Percentiles rank a stretch among this genome's conserved stretches.
Evolutionary conservation across 2,888 invertebrate species (phyloP).

Genomic region (Caenorhabditis sp.): DNA sequence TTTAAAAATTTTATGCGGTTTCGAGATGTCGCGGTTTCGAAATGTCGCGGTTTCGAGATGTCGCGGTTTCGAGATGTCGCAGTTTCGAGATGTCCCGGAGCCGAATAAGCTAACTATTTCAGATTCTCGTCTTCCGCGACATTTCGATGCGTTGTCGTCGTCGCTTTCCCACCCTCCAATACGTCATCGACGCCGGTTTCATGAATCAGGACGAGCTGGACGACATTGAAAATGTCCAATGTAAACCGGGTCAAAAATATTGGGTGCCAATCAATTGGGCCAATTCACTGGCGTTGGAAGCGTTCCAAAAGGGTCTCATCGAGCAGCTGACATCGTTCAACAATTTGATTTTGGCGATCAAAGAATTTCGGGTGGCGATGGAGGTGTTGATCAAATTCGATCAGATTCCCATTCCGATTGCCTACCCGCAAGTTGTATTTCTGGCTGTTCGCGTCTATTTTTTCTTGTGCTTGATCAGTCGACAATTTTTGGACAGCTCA

Average conservation of each 20-base stretch:
- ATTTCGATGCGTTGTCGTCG: slow-evolving; percentile 59
- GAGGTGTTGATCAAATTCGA: slow-evolving; percentile 51
- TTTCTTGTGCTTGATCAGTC: slow-evolving; percentile 45
- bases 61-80: no score
- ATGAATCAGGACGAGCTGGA: slow-evolving; percentile 45
- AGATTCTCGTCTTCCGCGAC: slow-evolving; percentile 60
- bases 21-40: no score
- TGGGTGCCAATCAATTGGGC: slow-evolving; percentile 69
- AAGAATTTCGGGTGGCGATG: slow-evolving; percentile 50
- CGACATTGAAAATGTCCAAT: slow-evolving; percentile 34
- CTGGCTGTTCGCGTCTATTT: slow-evolving; percentile 55
- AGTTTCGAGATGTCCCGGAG: neutral
- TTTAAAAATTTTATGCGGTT: no score
- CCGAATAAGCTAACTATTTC: slow-evolving; percentile 1
- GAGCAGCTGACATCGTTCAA: slow-evolving; percentile 35
- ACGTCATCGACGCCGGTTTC: slow-evolving; percentile 50
- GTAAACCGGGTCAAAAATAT: slow-evolving; percentile 52
- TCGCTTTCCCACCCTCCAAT: slow-evolving; percentile 55
- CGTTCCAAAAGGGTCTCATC: slow-evolving; percentile 23
- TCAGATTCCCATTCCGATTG: slow-evolving; percentile 52
- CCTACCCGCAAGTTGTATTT: slow-evolving; percentile 53
- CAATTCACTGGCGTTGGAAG: slow-evolving; percentile 23
- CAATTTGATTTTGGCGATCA: slow-evolving; percentile 37
- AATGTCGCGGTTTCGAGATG: no score
- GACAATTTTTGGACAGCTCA: slow-evolving; percentile 39